A percentile compares a stretch with the other conserved stretches of the same genome.
Conservation (phyloP, 2,888 invertebrate species). For the Trissoscelio sp. region DNA sequence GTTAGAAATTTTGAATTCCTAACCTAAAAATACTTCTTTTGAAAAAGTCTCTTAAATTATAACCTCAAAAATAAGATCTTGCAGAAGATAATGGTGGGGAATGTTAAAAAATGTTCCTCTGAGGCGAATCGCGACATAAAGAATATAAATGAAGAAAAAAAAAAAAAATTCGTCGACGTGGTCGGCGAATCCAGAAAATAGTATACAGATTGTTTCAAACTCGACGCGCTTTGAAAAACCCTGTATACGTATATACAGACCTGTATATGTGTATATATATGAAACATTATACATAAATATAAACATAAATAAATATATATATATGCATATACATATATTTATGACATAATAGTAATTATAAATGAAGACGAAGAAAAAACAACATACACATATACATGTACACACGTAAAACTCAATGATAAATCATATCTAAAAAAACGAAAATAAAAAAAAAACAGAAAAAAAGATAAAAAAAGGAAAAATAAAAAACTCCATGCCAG, state of each 20-base stretch:
- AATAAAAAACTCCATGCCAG: constrained; percentile 77
- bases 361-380: constrained; percentile 64
- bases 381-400: constrained; percentile 73
- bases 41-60: too few species aligned
- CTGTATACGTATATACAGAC: constrained; percentile 50
- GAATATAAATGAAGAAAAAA: neutral
- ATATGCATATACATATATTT: constrained; percentile 70
- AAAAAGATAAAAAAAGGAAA: too few species aligned
- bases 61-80: neutral
- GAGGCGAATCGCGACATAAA: neutral
- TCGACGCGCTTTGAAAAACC: constrained; percentile 29
- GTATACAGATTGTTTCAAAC: constrained; percentile 13
- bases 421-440: constrained; percentile 78
- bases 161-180: neutral
- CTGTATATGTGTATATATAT: constrained; percentile 68
- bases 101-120: neutral
- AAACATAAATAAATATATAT: constrained; percentile 73
- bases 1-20: too few species aligned
- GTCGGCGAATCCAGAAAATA: neutral
- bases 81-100: too few species aligned
- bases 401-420: constrained; percentile 77
- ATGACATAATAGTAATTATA: constrained; percentile 73
- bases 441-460: too few species aligned
- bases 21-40: too few species aligned
- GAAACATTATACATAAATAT: constrained; percentile 72